A percentile compares a stretch with the other conserved stretches of the same genome.
These are phyloP conservation scores for Cossypha dichroa DNA, from an alignment of 2,797 vertebrate genomes.

Conservation along the genomic window DNA sequence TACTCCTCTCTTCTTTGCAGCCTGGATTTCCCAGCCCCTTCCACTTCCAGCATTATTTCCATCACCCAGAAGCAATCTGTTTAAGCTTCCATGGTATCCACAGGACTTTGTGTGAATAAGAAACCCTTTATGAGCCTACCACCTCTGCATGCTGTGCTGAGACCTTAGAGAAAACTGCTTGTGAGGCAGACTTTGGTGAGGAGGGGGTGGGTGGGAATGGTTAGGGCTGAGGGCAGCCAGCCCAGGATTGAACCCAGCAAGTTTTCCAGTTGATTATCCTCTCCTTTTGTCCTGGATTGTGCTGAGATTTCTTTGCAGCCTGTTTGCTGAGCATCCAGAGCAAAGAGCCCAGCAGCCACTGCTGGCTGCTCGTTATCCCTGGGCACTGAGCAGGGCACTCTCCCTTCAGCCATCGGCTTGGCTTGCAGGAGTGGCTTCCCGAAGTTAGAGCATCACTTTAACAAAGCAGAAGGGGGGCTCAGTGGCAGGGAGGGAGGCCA, in stretches of 20 bases:
- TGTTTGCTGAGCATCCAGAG: not conserved
- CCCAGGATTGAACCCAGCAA: not conserved
- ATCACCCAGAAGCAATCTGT: constrained; percentile 34
- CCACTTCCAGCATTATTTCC: not conserved
- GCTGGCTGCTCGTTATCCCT: not conserved
- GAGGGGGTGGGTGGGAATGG: not conserved
- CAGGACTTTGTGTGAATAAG: not conserved
- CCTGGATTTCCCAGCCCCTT: constrained; percentile 12
- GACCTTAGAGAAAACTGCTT: not conserved
- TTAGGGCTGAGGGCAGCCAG: not conserved
- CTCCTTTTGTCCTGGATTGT: not conserved
- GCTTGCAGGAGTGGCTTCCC: not conserved
- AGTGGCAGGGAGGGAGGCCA: not conserved
- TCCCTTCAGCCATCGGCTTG: not conserved
- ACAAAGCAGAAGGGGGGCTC: not conserved
- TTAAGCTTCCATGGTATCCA: not conserved
- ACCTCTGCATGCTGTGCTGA: not conserved
- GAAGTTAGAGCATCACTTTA: not conserved
- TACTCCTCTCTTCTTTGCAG: constrained; percentile 6
- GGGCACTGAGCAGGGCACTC: not conserved
- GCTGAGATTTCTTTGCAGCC: not conserved
- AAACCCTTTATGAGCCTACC: constrained; percentile 11
- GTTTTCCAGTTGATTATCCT: not conserved
- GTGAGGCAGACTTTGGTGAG: not conserved
- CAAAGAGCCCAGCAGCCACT: not conserved